These are phyloP conservation scores for Plagiodera versicolora DNA, from an alignment of 2,888 invertebrate genomes.

Conservation along the genomic window DNA sequence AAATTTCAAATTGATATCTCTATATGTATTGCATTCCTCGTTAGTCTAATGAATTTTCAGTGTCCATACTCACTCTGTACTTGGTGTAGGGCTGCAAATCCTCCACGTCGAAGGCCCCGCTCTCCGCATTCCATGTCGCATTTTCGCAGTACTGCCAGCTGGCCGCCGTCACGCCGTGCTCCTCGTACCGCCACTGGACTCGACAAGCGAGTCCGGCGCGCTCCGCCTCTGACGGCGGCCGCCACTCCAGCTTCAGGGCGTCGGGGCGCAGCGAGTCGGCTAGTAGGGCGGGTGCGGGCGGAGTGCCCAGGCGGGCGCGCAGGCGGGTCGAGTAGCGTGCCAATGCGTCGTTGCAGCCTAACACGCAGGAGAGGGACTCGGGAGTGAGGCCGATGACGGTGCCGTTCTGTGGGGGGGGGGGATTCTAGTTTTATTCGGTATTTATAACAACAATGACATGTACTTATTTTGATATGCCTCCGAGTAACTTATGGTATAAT, in stretches of 20 bases:
- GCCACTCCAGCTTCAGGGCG: conserved; percentile 80
- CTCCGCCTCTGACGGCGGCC: conserved; percentile 62
- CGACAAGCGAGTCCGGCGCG: conserved; percentile 60
- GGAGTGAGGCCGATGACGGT: conserved; percentile 68
- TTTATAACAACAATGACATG: too few species aligned
- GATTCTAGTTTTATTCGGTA: neutral
- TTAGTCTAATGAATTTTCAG: too few species aligned
- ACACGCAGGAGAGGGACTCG: conserved; percentile 74
- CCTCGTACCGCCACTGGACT: conserved; percentile 77
- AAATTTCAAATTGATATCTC: too few species aligned
- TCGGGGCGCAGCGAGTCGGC: conserved; percentile 76
- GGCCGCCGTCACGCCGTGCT: conserved; percentile 59
- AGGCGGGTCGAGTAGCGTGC: conserved; percentile 73
- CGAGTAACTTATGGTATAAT: too few species aligned
- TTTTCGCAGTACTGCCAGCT: conserved; percentile 81
- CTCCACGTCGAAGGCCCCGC: conserved; percentile 68
- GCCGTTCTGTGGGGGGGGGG: conserved; percentile 63
- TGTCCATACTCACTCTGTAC: conserved; percentile 74
- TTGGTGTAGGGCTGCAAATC: conserved; percentile 85
- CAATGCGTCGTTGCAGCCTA: conserved; percentile 81
- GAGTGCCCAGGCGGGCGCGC: conserved; percentile 67
- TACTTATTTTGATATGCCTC: too few species aligned
- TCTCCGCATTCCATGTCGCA: conserved; percentile 64
- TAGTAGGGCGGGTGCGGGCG: conserved; percentile 74
- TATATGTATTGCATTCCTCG: too few species aligned